Evolutionary conservation across 2,113 vertebrate species (phyloP).

Genomic region (Calidris pugnax): DNA sequence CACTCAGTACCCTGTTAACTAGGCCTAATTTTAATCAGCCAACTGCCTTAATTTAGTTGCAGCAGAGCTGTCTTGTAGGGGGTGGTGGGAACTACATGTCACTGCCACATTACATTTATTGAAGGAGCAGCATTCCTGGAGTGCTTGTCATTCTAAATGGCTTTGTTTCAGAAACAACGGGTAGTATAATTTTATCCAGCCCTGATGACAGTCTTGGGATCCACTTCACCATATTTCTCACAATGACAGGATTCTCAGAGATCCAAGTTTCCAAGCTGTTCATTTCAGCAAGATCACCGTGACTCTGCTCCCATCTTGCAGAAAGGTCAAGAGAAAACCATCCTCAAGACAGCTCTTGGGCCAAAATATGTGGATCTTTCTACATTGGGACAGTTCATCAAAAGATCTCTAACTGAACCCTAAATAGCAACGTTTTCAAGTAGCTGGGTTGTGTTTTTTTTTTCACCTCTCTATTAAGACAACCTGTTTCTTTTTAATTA

Average conservation of each 20-base stretch:
- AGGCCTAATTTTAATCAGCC: constrained; percentile 19
- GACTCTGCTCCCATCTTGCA: background rate
- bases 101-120: background rate
- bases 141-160: background rate
- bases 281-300: background rate
- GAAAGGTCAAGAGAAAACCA: background rate
- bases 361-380: background rate
- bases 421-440: background rate
- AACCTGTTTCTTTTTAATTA: constrained; percentile 44
- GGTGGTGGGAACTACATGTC: background rate
- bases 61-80: background rate
- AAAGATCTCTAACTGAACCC: background rate
- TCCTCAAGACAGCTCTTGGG: background rate
- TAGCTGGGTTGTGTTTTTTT: background rate
- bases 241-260: background rate
- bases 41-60: background rate
- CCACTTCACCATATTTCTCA: background rate
- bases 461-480: background rate
- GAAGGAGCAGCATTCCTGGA: background rate
- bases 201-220: background rate
- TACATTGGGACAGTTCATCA: background rate
- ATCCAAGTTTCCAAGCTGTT: background rate
- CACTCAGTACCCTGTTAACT: background rate
- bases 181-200: background rate
- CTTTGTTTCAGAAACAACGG: background rate